Percentiles rank a stretch among this genome's conserved stretches.
Evolutionary conservation across 2,888 invertebrate genomes (phyloP).

Genomic region (Tortricodes alternella): DNA sequence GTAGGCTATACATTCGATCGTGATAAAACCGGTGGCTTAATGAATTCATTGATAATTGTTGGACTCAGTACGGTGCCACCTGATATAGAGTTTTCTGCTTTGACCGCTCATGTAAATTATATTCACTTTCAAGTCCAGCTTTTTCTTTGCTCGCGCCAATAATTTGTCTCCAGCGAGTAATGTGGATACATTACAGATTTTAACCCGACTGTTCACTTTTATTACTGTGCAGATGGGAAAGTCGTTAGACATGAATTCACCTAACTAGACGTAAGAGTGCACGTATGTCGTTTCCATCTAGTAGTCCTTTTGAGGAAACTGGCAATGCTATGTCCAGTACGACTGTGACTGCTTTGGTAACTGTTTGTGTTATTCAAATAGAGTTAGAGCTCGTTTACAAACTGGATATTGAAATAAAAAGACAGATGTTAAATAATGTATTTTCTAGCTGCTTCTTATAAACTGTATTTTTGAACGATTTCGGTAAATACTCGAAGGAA

Average conservation of each 20-base stretch:
- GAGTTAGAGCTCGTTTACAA: not conserved
- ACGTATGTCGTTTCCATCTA: slow-evolving; percentile 25
- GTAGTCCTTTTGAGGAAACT: slow-evolving; percentile 29
- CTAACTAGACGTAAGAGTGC: slow-evolving; percentile 28
- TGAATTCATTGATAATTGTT: slow-evolving; percentile 25
- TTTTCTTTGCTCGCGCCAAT: slow-evolving; percentile 20
- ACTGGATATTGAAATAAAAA: slow-evolving; percentile 18
- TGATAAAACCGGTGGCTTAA: slow-evolving; percentile 20
- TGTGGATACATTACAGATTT: slow-evolving; percentile 21
- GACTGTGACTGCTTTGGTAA: slow-evolving; percentile 12
- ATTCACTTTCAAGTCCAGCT: slow-evolving; percentile 20
- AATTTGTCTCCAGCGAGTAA: slow-evolving; percentile 24
- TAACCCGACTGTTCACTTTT: slow-evolving; percentile 29
- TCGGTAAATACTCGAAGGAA: slow-evolving; percentile 7
- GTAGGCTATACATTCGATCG: slow-evolving; percentile 26
- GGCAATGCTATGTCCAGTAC: not conserved
- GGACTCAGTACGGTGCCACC: not conserved
- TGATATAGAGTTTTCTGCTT: slow-evolving; percentile 3
- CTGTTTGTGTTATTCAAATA: slow-evolving; percentile 17
- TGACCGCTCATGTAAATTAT: slow-evolving; percentile 13
- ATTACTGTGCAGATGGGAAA: slow-evolving; percentile 29
- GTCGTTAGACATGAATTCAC: slow-evolving; percentile 30
- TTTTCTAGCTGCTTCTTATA: slow-evolving; percentile 4
- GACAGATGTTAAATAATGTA: slow-evolving; percentile 21
- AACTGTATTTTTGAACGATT: not conserved